Percentiles rank a stretch among this genome's conserved stretches.
Evolutionary conservation across 2,888 invertebrate species (phyloP).

Genomic region (Margaritifera margaritifera): DNA sequence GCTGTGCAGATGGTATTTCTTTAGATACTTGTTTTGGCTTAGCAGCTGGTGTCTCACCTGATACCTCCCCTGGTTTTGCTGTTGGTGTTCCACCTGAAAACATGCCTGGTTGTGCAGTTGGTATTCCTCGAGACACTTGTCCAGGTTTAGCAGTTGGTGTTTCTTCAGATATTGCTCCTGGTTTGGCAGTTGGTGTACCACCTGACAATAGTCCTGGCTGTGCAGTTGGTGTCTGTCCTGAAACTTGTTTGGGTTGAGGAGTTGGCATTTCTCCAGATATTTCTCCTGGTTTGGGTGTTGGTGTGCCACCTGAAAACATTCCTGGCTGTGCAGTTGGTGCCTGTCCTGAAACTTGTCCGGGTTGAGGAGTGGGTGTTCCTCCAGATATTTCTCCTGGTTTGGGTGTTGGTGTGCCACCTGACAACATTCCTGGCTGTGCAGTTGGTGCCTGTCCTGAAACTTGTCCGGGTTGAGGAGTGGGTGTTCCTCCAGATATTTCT

Average conservation of each 20-base stretch:
- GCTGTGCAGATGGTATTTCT: slow-evolving; percentile 13
- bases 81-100: slow-evolving; percentile 14
- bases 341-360: no score
- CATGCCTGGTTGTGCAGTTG: slow-evolving; percentile 2
- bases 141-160: slow-evolving; percentile 31
- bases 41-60: slow-evolving; percentile 7
- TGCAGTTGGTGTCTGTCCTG: slow-evolving; percentile 26
- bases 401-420: no score
- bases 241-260: slow-evolving; percentile 11
- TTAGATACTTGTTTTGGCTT: slow-evolving; percentile 14
- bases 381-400: no score
- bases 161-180: slow-evolving; percentile 22
- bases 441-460: slow-evolving; percentile 25
- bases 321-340: slow-evolving; percentile 29
- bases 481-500: slow-evolving; percentile 10
- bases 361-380: no score
- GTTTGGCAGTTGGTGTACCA: slow-evolving; percentile 27
- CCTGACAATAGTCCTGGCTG: slow-evolving; percentile 22
- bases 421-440: slow-evolving; percentile 18
- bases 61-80: slow-evolving; percentile 15
- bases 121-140: slow-evolving; percentile 11
- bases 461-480: slow-evolving; percentile 16
- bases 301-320: slow-evolving; percentile 28
- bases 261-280: slow-evolving; percentile 17
- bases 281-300: slow-evolving; percentile 16